These are phyloP conservation scores for Crepidodera aurea DNA, from an alignment of 2,888 invertebrate genomes.

Conservation along the genomic window DNA sequence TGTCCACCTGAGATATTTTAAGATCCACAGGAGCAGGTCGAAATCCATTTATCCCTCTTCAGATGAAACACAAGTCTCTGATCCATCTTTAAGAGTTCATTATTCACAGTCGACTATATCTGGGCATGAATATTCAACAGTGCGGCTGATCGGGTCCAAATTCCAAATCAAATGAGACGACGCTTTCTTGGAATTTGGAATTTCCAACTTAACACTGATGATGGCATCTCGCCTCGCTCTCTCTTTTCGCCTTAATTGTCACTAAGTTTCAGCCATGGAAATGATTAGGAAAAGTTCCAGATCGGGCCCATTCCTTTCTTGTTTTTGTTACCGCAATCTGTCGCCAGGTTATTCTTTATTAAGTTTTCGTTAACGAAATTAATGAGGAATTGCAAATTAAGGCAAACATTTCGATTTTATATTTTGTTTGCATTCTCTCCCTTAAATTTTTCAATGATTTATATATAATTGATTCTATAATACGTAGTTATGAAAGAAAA, in stretches of 20 bases:
- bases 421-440: no score
- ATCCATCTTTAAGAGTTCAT: constrained; percentile 30
- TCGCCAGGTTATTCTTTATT: constrained; percentile 22
- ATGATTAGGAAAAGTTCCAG: constrained; percentile 44
- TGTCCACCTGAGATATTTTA: background rate
- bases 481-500: no score
- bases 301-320: constrained; percentile 8
- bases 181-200: constrained; percentile 46
- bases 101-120: constrained; percentile 24
- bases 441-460: no score
- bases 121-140: constrained; percentile 51
- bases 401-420: no score
- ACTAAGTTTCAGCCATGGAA: constrained; percentile 41
- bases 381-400: no score
- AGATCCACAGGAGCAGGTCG: background rate
- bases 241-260: constrained; percentile 25
- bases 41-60: constrained; percentile 20
- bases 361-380: constrained; percentile 8
- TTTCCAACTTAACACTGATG: constrained; percentile 39
- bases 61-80: constrained; percentile 25
- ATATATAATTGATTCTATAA: no score
- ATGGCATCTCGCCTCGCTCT: constrained; percentile 15
- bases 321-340: constrained; percentile 24
- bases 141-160: constrained; percentile 50
- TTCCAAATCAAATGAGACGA: constrained; percentile 52